Conservation (phyloP, 92 coral and sea anemone genomes). For the Porites cylindrica region DNA sequence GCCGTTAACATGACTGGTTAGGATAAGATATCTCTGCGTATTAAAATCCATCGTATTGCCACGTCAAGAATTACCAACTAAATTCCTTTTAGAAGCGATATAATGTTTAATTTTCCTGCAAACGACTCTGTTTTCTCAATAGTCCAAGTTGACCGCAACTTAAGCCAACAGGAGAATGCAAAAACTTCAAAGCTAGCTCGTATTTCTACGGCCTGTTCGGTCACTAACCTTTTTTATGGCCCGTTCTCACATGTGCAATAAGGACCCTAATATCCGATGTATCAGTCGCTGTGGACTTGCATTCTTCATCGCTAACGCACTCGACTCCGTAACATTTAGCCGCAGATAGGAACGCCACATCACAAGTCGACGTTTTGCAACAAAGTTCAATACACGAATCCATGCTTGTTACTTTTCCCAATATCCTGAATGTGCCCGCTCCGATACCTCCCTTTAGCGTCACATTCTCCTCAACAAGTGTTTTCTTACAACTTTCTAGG, state of each 20-base stretch:
- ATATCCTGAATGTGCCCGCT: constrained; percentile 96
- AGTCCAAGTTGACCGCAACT: constrained; percentile 43
- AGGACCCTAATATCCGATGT: constrained; percentile 98
- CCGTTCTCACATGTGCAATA: constrained; percentile 97
- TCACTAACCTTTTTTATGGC: constrained; percentile 91
- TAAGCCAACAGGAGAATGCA: not conserved
- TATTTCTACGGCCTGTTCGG: not conserved
- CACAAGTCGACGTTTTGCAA: constrained; percentile 93
- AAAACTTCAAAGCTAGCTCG: not conserved
- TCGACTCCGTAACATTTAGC: constrained; percentile 98
- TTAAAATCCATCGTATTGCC: constrained; percentile 1
- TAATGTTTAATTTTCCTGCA: not conserved
- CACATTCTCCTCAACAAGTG: constrained; percentile 96
- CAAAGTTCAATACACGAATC: constrained; percentile 97
- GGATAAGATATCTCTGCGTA: not conserved
- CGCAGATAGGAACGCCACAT: constrained; percentile 98
- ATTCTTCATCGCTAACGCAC: constrained; percentile 98
- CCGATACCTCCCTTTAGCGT: constrained; percentile 98
- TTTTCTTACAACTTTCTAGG: constrained; percentile 89
- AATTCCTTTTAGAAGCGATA: not conserved
- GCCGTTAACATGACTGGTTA: too few species aligned
- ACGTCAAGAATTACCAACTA: constrained; percentile 23
- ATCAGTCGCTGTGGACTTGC: constrained; percentile 97
- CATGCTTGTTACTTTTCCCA: constrained; percentile 97
- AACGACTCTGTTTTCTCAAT: not conserved